Percentiles rank a stretch among this genome's conserved stretches.
Conservation (phyloP, 2,113 vertebrate genomes). For the Cervus canadensis region DNA sequence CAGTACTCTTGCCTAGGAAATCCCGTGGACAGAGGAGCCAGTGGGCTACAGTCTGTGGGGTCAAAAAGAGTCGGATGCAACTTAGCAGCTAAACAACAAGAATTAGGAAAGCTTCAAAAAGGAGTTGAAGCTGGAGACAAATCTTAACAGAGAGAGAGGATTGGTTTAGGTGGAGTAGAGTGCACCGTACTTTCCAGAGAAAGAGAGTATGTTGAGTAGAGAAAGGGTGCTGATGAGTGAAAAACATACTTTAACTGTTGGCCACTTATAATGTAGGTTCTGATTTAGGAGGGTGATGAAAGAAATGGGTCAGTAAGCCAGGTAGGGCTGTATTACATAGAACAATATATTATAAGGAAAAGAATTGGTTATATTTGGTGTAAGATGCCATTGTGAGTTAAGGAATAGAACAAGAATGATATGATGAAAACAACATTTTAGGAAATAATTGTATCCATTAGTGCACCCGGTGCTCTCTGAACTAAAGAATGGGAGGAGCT, state of each 20-base stretch:
- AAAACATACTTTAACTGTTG: background rate
- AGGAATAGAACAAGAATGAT: background rate
- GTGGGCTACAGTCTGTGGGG: background rate
- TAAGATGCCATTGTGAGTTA: background rate
- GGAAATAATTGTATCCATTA: background rate
- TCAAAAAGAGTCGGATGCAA: background rate
- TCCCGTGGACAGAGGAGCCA: background rate
- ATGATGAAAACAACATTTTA: background rate
- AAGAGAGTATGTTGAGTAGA: background rate
- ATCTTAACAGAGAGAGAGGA: background rate
- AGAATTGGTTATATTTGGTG: background rate
- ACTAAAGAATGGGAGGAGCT: background rate
- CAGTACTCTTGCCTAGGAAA: background rate
- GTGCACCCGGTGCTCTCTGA: background rate
- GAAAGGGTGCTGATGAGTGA: background rate
- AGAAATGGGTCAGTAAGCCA: background rate
- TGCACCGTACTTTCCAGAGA: background rate
- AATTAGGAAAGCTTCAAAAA: background rate
- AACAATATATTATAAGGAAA: background rate
- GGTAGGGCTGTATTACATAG: background rate
- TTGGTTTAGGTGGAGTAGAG: background rate
- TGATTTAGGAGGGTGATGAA: background rate
- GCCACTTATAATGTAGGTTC: background rate
- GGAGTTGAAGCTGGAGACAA: background rate
- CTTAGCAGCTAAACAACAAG: background rate